phyloP scores from a whole-genome alignment of 2,113 vertebrate genomes.

The Acrocephalus kingi region DNA sequence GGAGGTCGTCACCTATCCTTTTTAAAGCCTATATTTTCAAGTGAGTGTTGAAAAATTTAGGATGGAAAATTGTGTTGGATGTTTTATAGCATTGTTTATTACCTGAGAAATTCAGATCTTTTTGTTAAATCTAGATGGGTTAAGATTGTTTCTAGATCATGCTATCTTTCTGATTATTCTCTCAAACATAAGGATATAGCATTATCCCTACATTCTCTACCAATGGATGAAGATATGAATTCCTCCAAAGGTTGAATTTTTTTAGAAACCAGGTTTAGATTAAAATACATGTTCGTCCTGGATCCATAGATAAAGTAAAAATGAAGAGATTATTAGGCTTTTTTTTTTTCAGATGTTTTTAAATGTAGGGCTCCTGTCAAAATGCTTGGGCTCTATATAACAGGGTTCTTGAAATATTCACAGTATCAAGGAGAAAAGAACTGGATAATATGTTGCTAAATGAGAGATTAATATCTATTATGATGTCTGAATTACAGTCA shows the following conservation, averaged over 20 bases:
- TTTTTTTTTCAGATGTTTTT: neutral
- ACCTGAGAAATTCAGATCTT: neutral
- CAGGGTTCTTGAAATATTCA: neutral
- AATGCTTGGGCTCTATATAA: neutral
- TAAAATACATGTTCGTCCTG: neutral
- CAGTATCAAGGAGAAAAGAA: neutral
- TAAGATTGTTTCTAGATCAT: neutral
- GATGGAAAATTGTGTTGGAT: neutral
- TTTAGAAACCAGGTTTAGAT: neutral
- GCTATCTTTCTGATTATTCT: neutral
- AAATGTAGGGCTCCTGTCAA: neutral
- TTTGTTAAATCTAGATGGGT: neutral
- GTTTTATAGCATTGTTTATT: neutral
- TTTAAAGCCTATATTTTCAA: neutral
- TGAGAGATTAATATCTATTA: neutral
- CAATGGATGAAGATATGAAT: neutral
- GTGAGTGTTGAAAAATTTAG: neutral
- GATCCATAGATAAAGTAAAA: neutral
- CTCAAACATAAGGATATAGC: neutral
- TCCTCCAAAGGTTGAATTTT: neutral
- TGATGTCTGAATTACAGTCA: neutral
- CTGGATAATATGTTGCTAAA: neutral
- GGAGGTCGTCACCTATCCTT: neutral
- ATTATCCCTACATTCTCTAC: neutral
- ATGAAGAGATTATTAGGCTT: neutral